Conservation (phyloP, 2,797 vertebrate species). For the Arrhamphus sclerolepis region DNA sequence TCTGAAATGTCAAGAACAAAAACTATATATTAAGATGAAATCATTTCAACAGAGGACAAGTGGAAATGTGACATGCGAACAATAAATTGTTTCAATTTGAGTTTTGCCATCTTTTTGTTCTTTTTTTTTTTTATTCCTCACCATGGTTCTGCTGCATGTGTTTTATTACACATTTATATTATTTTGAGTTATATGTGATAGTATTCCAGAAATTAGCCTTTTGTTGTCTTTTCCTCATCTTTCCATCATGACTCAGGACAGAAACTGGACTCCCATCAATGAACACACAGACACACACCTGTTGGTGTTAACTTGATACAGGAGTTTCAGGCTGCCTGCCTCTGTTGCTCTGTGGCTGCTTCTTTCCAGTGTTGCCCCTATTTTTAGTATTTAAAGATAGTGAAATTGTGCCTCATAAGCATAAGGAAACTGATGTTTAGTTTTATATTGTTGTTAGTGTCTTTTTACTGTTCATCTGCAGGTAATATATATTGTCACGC, state of each 20-base stretch:
- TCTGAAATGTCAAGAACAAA: not conserved
- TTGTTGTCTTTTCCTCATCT: conserved; percentile 15
- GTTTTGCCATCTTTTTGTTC: not conserved
- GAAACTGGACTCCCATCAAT: conserved; percentile 59
- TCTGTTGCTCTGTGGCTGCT: conserved; percentile 9
- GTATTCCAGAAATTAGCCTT: not conserved
- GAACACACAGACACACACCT: conserved; percentile 50
- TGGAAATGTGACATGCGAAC: too few species aligned
- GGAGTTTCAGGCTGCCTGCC: conserved; percentile 32
- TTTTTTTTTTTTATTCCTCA: conserved; percentile 15
- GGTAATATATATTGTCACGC: conserved; percentile 12
- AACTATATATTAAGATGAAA: not conserved
- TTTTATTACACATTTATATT: not conserved
- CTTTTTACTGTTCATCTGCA: conserved; percentile 19
- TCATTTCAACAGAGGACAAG: too few species aligned
- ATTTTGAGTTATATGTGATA: not conserved
- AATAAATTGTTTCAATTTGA: conserved; percentile 4
- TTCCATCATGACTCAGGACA: conserved; percentile 40
- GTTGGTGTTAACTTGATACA: conserved; percentile 57
- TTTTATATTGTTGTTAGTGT: not conserved
- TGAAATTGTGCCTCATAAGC: not conserved
- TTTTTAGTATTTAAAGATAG: conserved; percentile 1
- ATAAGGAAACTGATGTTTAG: not conserved
- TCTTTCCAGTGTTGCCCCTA: not conserved
- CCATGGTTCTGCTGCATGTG: not conserved